Percentiles rank a stretch among this genome's conserved stretches.
phyloP scores from a whole-genome alignment of 2,113 vertebrate genomes.

The Tachuris rubrigastra region DNA sequence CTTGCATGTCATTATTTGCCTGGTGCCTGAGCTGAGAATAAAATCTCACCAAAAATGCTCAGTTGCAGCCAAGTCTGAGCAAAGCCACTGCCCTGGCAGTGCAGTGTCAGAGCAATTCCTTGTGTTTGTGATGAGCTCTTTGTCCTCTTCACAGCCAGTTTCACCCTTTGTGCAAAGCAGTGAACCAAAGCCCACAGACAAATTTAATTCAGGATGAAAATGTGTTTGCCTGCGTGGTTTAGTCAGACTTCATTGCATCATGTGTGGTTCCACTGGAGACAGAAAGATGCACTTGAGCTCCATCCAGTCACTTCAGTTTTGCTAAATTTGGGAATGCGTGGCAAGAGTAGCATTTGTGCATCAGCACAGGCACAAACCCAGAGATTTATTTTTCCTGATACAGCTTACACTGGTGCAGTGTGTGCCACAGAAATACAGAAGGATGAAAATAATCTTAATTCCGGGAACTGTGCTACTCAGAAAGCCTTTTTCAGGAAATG shows the following conservation, averaged over 20 bases:
- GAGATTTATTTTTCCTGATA: background rate
- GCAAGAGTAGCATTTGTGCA: background rate
- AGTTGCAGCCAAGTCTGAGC: background rate
- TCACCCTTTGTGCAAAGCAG: background rate
- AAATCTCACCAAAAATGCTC: background rate
- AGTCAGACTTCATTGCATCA: background rate
- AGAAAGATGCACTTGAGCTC: background rate
- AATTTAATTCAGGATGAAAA: background rate
- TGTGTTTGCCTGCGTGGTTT: background rate
- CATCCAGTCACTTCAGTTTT: background rate
- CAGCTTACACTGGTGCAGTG: background rate
- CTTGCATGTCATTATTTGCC: background rate
- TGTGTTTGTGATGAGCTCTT: background rate
- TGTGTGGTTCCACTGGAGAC: background rate
- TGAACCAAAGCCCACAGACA: background rate
- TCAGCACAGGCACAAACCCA: background rate
- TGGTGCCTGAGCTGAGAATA: background rate
- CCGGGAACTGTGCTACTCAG: background rate
- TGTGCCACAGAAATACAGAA: background rate
- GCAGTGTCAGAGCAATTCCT: background rate
- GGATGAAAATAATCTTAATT: background rate
- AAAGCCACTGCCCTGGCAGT: background rate
- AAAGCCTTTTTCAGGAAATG: background rate
- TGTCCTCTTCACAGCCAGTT: constrained; percentile 18
- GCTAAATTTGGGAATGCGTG: background rate